Conservation (phyloP, 2,797 vertebrate species). For the Syndactyla subalaris region DNA sequence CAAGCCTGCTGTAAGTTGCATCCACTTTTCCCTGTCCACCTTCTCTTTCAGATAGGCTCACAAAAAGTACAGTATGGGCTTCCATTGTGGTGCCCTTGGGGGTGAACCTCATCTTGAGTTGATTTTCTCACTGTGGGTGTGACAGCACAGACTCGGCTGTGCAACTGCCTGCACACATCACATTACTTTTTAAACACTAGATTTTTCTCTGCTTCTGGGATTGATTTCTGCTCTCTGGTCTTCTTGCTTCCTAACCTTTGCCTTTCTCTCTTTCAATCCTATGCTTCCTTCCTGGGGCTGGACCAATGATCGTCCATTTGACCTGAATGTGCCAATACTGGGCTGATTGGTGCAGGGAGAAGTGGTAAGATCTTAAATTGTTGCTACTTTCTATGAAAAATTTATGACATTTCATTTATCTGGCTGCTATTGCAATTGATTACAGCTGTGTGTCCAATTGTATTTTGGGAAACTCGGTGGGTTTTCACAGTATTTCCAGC, state of each 20-base stretch:
- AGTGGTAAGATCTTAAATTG: constrained; percentile 81
- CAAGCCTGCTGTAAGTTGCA: constrained; percentile 88
- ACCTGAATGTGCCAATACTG: constrained; percentile 51
- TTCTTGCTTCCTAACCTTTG: constrained; percentile 22
- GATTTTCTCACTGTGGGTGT: neutral
- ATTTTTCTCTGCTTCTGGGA: constrained; percentile 27
- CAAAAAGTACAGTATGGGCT: neutral
- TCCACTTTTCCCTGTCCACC: neutral
- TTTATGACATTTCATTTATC: neutral
- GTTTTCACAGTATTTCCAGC: neutral
- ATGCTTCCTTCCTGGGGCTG: constrained; percentile 31
- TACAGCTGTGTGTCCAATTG: neutral
- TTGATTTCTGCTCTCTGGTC: constrained; percentile 35
- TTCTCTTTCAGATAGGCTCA: neutral
- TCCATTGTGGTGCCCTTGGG: neutral
- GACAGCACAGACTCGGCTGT: neutral
- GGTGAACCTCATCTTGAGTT: neutral
- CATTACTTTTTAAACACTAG: neutral
- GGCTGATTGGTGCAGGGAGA: constrained; percentile 80
- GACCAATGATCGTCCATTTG: constrained; percentile 45
- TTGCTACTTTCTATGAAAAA: constrained; percentile 13
- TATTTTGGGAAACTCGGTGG: neutral
- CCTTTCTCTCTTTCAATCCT: constrained; percentile 41
- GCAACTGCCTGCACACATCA: neutral
- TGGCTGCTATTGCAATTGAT: neutral